Conservation (phyloP, 2,113 vertebrate genomes). For the Sminthopsis crassicaudata region DNA sequence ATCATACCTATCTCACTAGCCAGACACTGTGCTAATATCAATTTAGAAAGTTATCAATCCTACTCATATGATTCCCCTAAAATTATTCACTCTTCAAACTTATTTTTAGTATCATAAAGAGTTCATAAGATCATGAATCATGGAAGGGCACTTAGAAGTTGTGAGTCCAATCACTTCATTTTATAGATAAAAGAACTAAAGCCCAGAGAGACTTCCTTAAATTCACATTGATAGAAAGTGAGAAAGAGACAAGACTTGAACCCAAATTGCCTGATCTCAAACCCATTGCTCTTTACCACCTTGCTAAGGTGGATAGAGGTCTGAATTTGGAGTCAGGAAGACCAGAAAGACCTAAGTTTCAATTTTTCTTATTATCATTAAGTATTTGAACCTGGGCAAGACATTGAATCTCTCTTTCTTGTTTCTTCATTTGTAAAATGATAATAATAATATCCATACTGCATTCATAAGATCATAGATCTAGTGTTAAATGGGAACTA, state of each 20-base stretch:
- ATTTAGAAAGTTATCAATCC: background rate
- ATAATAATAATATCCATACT: background rate
- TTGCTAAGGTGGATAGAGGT: background rate
- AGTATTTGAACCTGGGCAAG: background rate
- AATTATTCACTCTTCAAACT: slow-evolving; percentile 8
- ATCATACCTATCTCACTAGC: background rate
- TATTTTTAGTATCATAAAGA: slow-evolving; percentile 1
- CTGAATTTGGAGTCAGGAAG: background rate
- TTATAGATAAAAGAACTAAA: background rate
- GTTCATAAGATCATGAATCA: background rate
- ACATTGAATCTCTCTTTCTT: background rate
- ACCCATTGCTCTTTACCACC: background rate
- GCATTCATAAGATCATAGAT: background rate
- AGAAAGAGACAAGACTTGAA: background rate
- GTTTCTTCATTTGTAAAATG: background rate
- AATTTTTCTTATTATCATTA: background rate
- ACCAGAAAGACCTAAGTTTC: background rate
- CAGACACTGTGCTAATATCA: slow-evolving; percentile 41
- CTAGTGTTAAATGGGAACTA: background rate
- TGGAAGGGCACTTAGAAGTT: background rate
- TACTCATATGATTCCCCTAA: slow-evolving; percentile 15
- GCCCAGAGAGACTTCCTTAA: background rate
- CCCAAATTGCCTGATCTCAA: background rate
- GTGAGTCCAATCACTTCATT: background rate
- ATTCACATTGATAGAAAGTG: background rate